A percentile compares a stretch with the other conserved stretches of the same genome.
Evolutionary conservation across 2,888 invertebrate genomes (phyloP).

Genomic region (Megaustenia siamemsis): DNA sequence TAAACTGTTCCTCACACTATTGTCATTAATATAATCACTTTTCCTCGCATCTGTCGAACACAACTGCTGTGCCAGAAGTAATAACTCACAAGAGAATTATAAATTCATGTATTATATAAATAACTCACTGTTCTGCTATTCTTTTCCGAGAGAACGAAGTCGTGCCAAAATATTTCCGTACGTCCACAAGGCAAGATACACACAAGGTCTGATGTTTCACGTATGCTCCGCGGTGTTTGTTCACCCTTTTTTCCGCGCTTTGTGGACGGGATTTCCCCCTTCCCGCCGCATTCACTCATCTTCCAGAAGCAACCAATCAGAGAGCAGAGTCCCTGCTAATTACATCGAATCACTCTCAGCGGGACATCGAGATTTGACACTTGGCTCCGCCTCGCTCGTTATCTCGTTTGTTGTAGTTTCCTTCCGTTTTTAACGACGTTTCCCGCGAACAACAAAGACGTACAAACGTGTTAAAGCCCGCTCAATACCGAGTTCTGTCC

Average conservation of each 20-base stretch:
- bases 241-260: not conserved
- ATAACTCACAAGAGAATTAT: not conserved
- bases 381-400: slow-evolving; percentile 54
- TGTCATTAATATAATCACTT: too few species aligned
- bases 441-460: slow-evolving; percentile 39
- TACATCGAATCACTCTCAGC: slow-evolving; percentile 53
- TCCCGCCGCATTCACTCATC: slow-evolving; percentile 29
- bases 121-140: too few species aligned
- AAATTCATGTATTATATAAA: not conserved
- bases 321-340: slow-evolving; percentile 46
- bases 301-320: slow-evolving; percentile 42
- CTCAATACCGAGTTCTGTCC: slow-evolving; percentile 24
- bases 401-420: slow-evolving; percentile 53
- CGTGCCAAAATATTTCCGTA: too few species aligned
- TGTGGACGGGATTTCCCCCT: slow-evolving; percentile 15
- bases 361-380: slow-evolving; percentile 52
- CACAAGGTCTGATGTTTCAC: slow-evolving; percentile 7
- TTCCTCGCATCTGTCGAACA: not conserved
- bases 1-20: too few species aligned
- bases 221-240: slow-evolving; percentile 20
- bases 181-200: not conserved
- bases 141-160: too few species aligned
- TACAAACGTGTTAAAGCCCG: slow-evolving; percentile 37
- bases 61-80: not conserved
- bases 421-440: slow-evolving; percentile 38